Evolutionary conservation across 2,797 vertebrate species (phyloP).

Genomic region (Antrozous pallidus): DNA sequence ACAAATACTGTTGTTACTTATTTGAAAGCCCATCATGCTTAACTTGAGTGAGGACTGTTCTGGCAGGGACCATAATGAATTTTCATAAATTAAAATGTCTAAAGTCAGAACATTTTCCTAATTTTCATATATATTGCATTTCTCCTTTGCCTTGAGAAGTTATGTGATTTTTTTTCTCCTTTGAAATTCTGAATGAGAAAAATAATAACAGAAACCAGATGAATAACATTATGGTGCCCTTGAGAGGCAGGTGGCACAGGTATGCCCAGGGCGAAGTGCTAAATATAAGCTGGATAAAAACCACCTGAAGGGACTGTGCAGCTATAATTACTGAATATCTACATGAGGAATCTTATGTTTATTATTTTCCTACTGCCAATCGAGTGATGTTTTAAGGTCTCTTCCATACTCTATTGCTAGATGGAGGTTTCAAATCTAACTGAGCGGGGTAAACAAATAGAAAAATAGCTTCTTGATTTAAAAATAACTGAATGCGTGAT

Average conservation of each 20-base stretch:
- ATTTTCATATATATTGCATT: not conserved
- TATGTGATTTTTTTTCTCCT: not conserved
- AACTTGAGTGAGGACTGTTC: not conserved
- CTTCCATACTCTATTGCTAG: not conserved
- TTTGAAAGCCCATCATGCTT: not conserved
- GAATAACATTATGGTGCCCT: not conserved
- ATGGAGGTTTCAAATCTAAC: not conserved
- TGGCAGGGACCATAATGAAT: not conserved
- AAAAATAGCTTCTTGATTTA: not conserved
- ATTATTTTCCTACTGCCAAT: not conserved
- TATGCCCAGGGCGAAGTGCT: no score
- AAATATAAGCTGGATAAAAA: not conserved
- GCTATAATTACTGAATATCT: not conserved
- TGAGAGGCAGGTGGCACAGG: not conserved
- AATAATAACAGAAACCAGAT: not conserved
- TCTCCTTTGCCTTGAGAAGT: not conserved
- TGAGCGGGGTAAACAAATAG: not conserved
- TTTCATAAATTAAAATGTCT: slow-evolving; percentile 22
- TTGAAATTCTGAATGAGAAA: not conserved
- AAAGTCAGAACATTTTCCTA: not conserved
- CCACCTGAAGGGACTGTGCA: not conserved
- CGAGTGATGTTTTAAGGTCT: not conserved
- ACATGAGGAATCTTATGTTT: not conserved
- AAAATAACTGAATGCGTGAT: not conserved
- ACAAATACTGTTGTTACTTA: not conserved